A percentile compares a stretch with the other conserved stretches of the same genome.
phyloP scores from a whole-genome alignment of 2,113 vertebrate genomes.

The Pollimyrus isidori region DNA sequence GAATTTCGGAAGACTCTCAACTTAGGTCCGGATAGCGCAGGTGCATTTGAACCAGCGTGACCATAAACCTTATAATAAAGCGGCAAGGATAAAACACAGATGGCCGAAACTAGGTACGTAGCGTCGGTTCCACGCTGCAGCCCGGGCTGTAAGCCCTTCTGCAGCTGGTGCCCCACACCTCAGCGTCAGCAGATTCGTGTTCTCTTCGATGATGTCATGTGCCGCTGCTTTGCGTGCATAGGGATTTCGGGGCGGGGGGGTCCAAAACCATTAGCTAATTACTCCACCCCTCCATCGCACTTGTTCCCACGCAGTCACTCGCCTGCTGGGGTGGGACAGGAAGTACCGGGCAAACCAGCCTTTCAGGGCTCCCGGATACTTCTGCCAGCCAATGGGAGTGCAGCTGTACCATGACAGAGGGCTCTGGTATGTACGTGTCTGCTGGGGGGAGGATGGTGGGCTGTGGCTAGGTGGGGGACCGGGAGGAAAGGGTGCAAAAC shows the following conservation, averaged over 20 bases:
- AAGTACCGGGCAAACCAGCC: conserved; percentile 57
- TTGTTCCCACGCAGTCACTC: conserved; percentile 1
- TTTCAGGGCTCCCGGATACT: conserved; percentile 59
- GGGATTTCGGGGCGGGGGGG: not conserved
- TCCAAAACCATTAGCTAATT: not conserved
- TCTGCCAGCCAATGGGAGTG: conserved; percentile 46
- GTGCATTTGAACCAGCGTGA: not conserved
- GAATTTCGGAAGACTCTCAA: not conserved
- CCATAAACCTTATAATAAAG: not conserved
- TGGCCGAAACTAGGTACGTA: not conserved
- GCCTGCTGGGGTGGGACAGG: conserved; percentile 33
- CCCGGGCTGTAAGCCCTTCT: not conserved
- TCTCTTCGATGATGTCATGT: not conserved
- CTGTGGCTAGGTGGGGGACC: not conserved
- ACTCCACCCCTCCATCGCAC: not conserved
- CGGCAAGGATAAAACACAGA: not conserved
- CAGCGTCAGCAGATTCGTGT: not conserved
- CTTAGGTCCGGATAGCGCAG: not conserved
- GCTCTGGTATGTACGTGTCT: not conserved
- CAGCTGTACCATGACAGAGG: conserved; percentile 56
- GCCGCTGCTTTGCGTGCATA: not conserved
- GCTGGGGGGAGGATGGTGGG: not conserved
- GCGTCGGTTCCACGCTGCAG: not conserved
- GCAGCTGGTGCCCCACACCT: not conserved
- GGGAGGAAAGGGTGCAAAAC: not conserved